Percentiles rank a stretch among this genome's conserved stretches.
Conservation (phyloP, 2,888 invertebrate genomes). For the Lymantria monacha region DNA sequence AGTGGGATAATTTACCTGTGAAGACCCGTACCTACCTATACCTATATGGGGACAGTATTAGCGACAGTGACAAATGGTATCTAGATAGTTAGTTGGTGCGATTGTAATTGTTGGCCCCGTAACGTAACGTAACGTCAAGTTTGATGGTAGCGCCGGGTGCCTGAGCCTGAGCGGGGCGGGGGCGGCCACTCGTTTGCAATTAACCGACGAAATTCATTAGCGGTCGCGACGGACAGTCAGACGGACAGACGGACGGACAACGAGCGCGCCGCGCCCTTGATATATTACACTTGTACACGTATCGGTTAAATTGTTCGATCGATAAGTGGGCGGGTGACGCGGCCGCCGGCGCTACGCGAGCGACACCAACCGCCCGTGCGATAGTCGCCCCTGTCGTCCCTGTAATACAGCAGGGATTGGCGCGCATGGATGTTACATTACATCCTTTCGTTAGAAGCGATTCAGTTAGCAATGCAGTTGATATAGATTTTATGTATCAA, state of each 20-base stretch:
- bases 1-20: too few species aligned
- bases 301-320: constrained; percentile 68
- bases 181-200: constrained; percentile 12
- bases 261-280: constrained; percentile 46
- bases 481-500: constrained; percentile 11
- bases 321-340: constrained; percentile 72
- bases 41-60: too few species aligned
- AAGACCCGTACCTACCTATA: too few species aligned
- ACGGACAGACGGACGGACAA: constrained; percentile 41
- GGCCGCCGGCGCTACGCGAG: constrained; percentile 16
- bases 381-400: constrained; percentile 11
- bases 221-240: constrained; percentile 45
- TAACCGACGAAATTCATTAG: constrained; percentile 41
- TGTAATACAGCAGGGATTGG: neutral
- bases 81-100: too few species aligned
- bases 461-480: constrained; percentile 1
- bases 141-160: too few species aligned
- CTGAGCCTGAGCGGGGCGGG: neutral
- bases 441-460: constrained; percentile 11
- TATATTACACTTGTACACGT: constrained; percentile 66
- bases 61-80: too few species aligned
- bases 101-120: too few species aligned
- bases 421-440: constrained; percentile 12
- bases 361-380: constrained; percentile 2
- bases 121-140: too few species aligned